Evolutionary conservation across 2,113 vertebrate genomes (phyloP).

Genomic region (Colossoma macropomum): DNA sequence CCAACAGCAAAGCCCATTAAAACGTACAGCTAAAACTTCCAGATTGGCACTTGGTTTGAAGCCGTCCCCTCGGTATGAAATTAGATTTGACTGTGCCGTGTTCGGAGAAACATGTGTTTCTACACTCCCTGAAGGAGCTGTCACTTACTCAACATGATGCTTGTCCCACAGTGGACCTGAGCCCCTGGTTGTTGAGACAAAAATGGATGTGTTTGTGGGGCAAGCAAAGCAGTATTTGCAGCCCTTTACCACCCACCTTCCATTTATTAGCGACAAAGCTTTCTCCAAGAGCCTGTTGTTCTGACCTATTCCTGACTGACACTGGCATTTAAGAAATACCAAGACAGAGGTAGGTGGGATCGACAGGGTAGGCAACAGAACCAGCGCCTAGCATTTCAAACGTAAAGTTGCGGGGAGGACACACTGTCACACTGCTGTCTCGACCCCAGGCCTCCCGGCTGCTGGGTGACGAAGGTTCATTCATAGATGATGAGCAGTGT

Average conservation of each 20-base stretch:
- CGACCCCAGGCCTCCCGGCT: background rate
- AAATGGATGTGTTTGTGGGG: constrained; percentile 73
- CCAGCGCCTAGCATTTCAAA: constrained; percentile 55
- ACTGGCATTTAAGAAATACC: constrained; percentile 79
- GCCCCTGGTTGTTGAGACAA: constrained; percentile 75
- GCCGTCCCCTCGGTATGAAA: constrained; percentile 57
- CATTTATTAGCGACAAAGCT: constrained; percentile 78
- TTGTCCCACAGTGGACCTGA: constrained; percentile 50
- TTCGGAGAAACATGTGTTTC: constrained; percentile 78
- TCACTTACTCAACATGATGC: constrained; percentile 67
- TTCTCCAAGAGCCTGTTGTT: constrained; percentile 77
- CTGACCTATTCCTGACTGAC: constrained; percentile 79
- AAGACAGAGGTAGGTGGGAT: constrained; percentile 59
- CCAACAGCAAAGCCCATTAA: constrained; percentile 76
- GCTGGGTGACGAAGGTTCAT: background rate
- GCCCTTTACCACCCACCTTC: constrained; percentile 66
- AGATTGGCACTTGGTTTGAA: constrained; percentile 72
- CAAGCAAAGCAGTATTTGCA: constrained; percentile 67
- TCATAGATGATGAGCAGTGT: constrained; percentile 37
- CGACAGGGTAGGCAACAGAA: constrained; percentile 41
- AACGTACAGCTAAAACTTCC: constrained; percentile 75
- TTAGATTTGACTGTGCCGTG: constrained; percentile 73
- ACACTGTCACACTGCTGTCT: constrained; percentile 32
- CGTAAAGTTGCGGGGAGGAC: constrained; percentile 12
- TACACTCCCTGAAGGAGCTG: constrained; percentile 72